Percentiles rank a stretch among this genome's conserved stretches.
These are phyloP conservation scores for Sapayoa aenigma DNA, from an alignment of 2,113 vertebrate genomes.

Conservation along the genomic window DNA sequence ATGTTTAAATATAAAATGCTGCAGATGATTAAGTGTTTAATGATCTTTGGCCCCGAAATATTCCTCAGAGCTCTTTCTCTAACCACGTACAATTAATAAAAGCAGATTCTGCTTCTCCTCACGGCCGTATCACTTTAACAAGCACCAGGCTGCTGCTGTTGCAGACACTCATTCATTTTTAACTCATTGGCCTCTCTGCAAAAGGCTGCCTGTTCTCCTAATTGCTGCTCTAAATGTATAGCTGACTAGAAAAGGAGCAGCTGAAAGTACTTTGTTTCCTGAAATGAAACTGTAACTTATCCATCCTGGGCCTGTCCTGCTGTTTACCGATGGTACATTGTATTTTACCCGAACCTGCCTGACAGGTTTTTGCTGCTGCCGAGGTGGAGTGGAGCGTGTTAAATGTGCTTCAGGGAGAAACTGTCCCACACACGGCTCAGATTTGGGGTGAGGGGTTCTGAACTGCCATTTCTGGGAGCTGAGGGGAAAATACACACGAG, in stretches of 20 bases:
- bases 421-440: rapidly evolving
- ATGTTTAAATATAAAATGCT: not conserved
- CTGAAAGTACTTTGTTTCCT: not conserved
- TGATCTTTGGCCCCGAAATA: not conserved
- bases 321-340: not conserved
- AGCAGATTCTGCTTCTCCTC: not conserved
- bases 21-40: not conserved
- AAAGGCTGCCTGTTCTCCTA: not conserved
- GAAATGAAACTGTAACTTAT: not conserved
- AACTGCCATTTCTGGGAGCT: not conserved
- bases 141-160: not conserved
- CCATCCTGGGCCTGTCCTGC: not conserved
- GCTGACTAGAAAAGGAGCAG: not conserved
- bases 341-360: not conserved
- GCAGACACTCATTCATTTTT: constrained; percentile 24
- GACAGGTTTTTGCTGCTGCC: not conserved
- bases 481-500: rapidly evolving
- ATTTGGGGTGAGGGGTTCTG: not conserved
- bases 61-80: not conserved
- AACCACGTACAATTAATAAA: constrained; percentile 43
- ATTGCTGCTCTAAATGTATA: not conserved
- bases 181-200: not conserved
- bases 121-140: not conserved
- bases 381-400: not conserved
- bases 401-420: not conserved